These are phyloP conservation scores for Drosophila saltans DNA, from an alignment of 1,140 invertebrate species.

Conservation along the genomic window DNA sequence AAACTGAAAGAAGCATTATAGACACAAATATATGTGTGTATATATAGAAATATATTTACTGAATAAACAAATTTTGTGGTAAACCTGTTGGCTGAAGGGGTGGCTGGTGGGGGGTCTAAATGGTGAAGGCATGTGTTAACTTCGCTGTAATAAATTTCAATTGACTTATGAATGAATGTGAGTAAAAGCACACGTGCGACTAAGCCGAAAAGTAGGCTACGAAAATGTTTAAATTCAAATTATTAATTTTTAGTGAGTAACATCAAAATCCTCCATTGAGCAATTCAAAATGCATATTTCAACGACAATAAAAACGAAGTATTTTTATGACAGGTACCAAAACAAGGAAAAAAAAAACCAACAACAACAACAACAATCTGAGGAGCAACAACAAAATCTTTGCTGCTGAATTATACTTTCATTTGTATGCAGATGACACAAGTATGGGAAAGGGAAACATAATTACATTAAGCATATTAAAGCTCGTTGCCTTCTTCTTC, in stretches of 20 bases:
- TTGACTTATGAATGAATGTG: conserved; percentile 63
- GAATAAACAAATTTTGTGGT: conserved; percentile 3
- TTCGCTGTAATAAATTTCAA: conserved; percentile 64
- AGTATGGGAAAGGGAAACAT: conserved; percentile 26
- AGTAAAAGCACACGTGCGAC: conserved; percentile 45
- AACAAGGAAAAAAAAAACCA: background rate
- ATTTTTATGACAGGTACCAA: conserved; percentile 55
- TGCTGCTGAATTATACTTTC: conserved; percentile 64
- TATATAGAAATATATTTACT: background rate
- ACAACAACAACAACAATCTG: background rate
- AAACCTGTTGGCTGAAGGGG: background rate
- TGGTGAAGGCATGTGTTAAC: conserved; percentile 30
- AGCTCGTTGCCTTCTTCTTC: conserved; percentile 29
- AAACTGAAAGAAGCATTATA: background rate
- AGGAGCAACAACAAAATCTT: conserved; percentile 16
- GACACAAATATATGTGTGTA: background rate
- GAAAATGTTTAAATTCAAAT: conserved; percentile 36
- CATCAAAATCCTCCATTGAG: conserved; percentile 8
- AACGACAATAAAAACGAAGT: conserved; percentile 1
- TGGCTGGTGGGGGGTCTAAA: background rate
- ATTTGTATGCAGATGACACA: conserved; percentile 64
- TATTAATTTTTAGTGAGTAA: conserved; percentile 18
- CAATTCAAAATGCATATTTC: conserved; percentile 13
- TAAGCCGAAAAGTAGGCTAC: conserved; percentile 22
- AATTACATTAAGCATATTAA: conserved; percentile 72